Base-by-base conservation (phyloP, 2,797 vertebrate species). In the Paratrypauchen microcephalus region DNA sequence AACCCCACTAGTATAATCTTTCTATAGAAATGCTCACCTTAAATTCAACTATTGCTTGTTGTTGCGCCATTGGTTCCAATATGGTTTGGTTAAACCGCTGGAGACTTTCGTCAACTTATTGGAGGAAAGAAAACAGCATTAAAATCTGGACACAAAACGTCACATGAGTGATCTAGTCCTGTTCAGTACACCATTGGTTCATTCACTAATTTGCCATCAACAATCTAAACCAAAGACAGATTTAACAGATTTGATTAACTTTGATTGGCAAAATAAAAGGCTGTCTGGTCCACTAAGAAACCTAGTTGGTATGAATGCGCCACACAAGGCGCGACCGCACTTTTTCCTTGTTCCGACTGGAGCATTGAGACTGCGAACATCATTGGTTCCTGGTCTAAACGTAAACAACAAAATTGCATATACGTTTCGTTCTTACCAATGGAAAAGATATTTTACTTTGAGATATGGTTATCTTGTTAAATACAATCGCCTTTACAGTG, bases 1-100 rank as follows among this genome's bases (percentile, higher is more conserved):
- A 11, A 45, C 23, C 23, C 21, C 23, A 45, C 5, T 1, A 63
- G 11, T 39, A 62, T 6, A 2, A 18, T 4, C 2, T 52, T 6
- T 6, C 6, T 0, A 0, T 6, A 16, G 0, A 6, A 19, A 1
- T 32, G 15, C 73, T 75, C 75, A 93, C 93, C 92, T 94, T 94
- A 72, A 94, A 94, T 48, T 87, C 94, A 80, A 92, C 93, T 74
- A 92, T 75, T 7, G 54, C 58, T 52, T 56, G 55, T 26, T 56
- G 55, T 26, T 79, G 74, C 68, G 76, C 71, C 85, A 84, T 81
- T 41, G 81, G 78, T 47, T 92, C 91, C 65, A 92, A 91, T 91
- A 80, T 94, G 54, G 21, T 52, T 52, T n/a, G 5, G 69, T 15
- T 57, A 57, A 16, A 57, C 24, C 13, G 24, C 82, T 82, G 66